phyloP scores from a whole-genome alignment of 2,888 invertebrate species.

The Sepiola atlantica region DNA sequence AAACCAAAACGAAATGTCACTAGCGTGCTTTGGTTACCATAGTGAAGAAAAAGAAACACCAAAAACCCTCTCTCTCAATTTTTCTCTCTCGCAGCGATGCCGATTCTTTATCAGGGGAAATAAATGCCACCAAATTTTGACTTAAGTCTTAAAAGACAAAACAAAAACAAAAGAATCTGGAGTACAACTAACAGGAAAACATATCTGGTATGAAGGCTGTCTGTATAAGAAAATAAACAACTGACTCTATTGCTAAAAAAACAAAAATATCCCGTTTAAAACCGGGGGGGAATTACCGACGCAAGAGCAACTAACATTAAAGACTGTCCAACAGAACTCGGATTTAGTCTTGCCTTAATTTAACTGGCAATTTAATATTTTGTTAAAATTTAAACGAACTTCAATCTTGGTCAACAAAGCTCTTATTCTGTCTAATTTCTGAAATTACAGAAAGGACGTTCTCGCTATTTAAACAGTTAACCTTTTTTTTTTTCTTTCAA shows the following conservation, averaged over 20 bases:
- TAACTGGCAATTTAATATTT: too few relatives aligned
- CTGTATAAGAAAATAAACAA: slow-evolving; percentile 41
- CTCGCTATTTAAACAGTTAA: too few relatives aligned
- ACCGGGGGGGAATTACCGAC: slow-evolving; percentile 35
- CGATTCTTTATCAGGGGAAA: slow-evolving; percentile 41
- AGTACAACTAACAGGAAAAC: slow-evolving; percentile 15
- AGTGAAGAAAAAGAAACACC: not conserved
- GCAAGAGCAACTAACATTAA: slow-evolving; percentile 24
- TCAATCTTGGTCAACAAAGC: too few relatives aligned
- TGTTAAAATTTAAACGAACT: too few relatives aligned
- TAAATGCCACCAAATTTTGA: slow-evolving; percentile 23
- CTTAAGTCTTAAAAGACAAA: not conserved
- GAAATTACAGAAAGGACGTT: too few relatives aligned
- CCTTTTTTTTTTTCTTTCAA: not conserved
- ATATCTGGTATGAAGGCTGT: slow-evolving; percentile 48
- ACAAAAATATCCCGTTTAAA: slow-evolving; percentile 36
- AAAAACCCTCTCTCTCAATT: not conserved
- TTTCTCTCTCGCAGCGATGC: slow-evolving; percentile 43
- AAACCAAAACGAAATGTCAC: not conserved
- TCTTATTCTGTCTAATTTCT: not conserved
- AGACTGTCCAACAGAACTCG: not conserved
- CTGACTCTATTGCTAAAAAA: slow-evolving; percentile 32
- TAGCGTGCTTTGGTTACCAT: slow-evolving; percentile 48
- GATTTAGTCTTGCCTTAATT: not conserved
- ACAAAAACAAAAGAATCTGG: not conserved